Evolutionary conservation across 2,888 invertebrate genomes (phyloP).

Genomic region (Pachliopta kotzebuea): DNA sequence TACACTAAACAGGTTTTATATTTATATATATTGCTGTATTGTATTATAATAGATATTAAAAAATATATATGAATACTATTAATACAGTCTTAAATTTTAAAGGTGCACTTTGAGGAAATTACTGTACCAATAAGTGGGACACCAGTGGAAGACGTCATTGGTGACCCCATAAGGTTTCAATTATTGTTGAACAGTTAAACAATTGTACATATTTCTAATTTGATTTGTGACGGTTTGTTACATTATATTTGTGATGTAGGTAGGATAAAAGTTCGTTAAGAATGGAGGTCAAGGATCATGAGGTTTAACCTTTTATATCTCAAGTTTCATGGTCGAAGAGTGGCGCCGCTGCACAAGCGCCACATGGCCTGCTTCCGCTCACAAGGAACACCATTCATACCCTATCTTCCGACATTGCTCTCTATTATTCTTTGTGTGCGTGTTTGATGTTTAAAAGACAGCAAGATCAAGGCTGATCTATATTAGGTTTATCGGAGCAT

Average conservation of each 20-base stretch:
- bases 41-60: no score
- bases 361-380: conserved; percentile 51
- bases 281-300: conserved; percentile 61
- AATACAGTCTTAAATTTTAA: no score
- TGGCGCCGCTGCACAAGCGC: conserved; percentile 55
- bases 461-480: conserved; percentile 55
- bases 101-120: no score
- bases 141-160: neutral
- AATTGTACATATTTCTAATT: neutral
- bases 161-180: neutral
- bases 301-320: conserved; percentile 62
- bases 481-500: conserved; percentile 14
- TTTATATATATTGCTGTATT: no score
- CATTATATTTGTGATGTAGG: conserved; percentile 10
- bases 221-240: neutral
- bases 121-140: no score
- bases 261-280: conserved; percentile 41
- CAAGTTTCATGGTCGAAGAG: conserved; percentile 60
- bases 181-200: neutral
- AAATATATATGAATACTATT: no score
- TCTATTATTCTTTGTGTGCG: conserved; percentile 40
- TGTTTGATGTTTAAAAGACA: conserved; percentile 41
- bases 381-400: conserved; percentile 60
- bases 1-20: no score
- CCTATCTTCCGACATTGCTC: conserved; percentile 47